A percentile compares a stretch with the other conserved stretches of the same genome.
Evolutionary conservation across 2,888 invertebrate genomes (phyloP).

Genomic region (Epirrhoe tristata): DNA sequence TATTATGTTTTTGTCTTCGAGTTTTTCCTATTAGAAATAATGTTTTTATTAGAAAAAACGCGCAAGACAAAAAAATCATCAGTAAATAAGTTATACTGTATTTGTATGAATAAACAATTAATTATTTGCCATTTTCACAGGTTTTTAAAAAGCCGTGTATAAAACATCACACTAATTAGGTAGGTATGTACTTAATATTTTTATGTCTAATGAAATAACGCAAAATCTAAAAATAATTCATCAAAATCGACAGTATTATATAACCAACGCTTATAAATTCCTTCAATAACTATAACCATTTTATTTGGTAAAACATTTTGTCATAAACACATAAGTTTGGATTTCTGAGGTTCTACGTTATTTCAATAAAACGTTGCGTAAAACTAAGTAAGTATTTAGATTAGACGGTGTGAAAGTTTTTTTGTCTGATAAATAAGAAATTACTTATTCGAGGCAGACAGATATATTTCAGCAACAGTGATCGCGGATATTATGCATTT

Average conservation of each 20-base stretch:
- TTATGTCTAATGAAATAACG: no score
- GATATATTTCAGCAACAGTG: neutral
- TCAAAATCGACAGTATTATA: no score
- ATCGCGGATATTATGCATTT: slow-evolving; percentile 17
- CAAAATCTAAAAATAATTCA: no score
- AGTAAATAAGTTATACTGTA: neutral
- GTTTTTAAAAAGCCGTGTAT: neutral
- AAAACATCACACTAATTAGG: slow-evolving; percentile 1
- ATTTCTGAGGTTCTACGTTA: no score
- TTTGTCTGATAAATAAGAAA: slow-evolving; percentile 1
- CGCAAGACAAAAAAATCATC: slow-evolving; percentile 19
- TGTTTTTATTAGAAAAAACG: slow-evolving; percentile 7
- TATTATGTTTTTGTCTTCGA: slow-evolving; percentile 35
- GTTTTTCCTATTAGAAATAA: slow-evolving; percentile 24
- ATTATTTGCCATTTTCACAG: neutral
- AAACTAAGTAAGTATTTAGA: neutral
- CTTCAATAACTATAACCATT: no score
- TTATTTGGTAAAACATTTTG: no score
- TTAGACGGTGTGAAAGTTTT: neutral
- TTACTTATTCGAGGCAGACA: neutral
- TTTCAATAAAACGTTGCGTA: neutral
- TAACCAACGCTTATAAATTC: no score
- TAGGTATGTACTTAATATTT: neutral
- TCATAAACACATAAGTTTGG: no score
- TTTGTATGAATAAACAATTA: neutral